Percentiles rank a stretch among this genome's conserved stretches.
Evolutionary conservation across 2,888 invertebrate species (phyloP).

Genomic region (Notocelia uddmanniana): DNA sequence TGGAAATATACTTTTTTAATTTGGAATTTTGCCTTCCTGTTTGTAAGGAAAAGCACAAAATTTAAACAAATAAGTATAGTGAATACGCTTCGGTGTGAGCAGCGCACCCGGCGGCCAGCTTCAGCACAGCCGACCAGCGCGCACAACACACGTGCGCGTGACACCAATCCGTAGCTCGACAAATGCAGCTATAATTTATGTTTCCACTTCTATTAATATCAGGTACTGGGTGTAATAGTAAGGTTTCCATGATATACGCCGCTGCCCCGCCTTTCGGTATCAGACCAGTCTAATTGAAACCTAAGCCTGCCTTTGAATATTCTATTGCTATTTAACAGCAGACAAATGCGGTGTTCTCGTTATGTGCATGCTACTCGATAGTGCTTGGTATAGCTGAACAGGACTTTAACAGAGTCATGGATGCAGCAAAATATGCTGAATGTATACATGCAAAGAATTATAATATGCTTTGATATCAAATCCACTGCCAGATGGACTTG

Average conservation of each 20-base stretch:
- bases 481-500: no score
- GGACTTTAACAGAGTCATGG: not conserved
- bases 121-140: not conserved
- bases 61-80: not conserved
- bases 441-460: not conserved
- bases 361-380: conserved; percentile 1
- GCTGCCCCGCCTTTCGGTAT: conserved; percentile 53
- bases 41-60: not conserved
- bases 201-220: conserved; percentile 70
- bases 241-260: conserved; percentile 64
- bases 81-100: conserved; percentile 3
- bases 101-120: not conserved
- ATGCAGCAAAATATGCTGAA: not conserved
- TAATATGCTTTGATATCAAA: not conserved
- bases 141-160: conserved; percentile 58
- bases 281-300: conserved; percentile 61
- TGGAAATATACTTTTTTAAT: not conserved
- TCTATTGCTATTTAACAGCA: conserved; percentile 59
- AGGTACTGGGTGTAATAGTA: conserved; percentile 60
- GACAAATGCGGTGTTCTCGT: conserved; percentile 44
- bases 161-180: conserved; percentile 68
- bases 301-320: conserved; percentile 61
- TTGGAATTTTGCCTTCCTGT: not conserved
- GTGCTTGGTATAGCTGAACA: not conserved
- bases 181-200: conserved; percentile 68